Evolutionary conservation across 2,888 invertebrate genomes (phyloP), one percentile per base, ranked within the genome.

Genomic region (Automeris io): DNA sequence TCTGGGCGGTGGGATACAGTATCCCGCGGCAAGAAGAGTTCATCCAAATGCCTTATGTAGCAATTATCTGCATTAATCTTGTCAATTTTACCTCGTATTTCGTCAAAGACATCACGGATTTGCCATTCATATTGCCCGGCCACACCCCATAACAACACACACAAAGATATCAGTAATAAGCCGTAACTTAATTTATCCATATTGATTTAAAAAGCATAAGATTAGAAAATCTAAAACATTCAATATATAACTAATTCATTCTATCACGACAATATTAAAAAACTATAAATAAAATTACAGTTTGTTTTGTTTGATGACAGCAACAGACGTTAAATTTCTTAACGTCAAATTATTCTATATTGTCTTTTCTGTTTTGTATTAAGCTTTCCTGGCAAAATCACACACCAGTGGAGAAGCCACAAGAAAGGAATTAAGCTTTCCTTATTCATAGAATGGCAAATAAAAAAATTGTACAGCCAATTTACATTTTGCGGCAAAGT

Each of bases 81-180:
- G 63, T 96, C 94, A 87, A 96, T 92, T 81, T 90, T 91, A 33
- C 92, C 89, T 57, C 94, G 91, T 45, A 98, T 90, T 75, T 95
- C 94, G 69, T 98, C 98, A 63, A 97, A 97, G 35, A 92, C 86
- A 85, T 99, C 98, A 42, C 93, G 90, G 12, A 91, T 83, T 82
- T 97, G 96, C 97, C 98, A 98, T 64, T 96, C 95, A 65, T 93
- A 96, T 70, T 96, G 96, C 16, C 92, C 93, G 80, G 90, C 89
- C 88, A 92, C 92, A 88, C 91, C 91, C 89, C 83, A 82, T 48
- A 81, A 51, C 50, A 85, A 72, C 55, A 61, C 70, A 61, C 76
- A 78, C 35, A 86, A 57, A 31, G 85, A 82, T 61, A 78, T 57
- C 34, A 60, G 46, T 42, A 86, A 52, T 47, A 86, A 65, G 50